A percentile compares a stretch with the other conserved stretches of the same genome.
These are phyloP conservation scores for Zelleria hepariella DNA, from an alignment of 2,888 invertebrate genomes.

Conservation along the genomic window DNA sequence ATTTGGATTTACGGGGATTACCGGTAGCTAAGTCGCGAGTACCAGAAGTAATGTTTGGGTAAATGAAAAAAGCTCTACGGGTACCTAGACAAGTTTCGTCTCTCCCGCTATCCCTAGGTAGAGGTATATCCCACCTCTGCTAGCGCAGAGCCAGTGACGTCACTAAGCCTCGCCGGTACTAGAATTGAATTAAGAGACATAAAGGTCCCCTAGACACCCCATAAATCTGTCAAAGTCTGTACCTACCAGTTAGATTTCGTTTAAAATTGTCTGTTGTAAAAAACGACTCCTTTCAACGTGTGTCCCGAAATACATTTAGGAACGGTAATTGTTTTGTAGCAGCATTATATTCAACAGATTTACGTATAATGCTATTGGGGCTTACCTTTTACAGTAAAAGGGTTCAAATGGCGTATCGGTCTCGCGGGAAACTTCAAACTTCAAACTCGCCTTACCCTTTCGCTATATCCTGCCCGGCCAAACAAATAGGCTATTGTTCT, in stretches of 20 bases:
- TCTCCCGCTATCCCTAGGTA: neutral
- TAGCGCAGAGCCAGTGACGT: neutral
- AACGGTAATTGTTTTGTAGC: neutral
- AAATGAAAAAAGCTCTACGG: neutral
- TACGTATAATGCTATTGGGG: neutral
- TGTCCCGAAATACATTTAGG: too few species aligned
- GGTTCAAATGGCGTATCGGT: constrained; percentile 2
- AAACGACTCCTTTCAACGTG: too few species aligned
- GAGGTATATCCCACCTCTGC: neutral
- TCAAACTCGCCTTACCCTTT: neutral
- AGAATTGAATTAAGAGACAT: constrained; percentile 26
- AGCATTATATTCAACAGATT: neutral
- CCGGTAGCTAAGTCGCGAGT: constrained; percentile 8
- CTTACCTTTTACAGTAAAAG: neutral
- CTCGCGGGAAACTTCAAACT: neutral
- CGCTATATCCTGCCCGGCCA: neutral
- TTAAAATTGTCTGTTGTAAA: too few species aligned
- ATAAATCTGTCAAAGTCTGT: constrained; percentile 20
- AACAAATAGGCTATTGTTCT: neutral
- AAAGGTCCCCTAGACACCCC: constrained; percentile 21
- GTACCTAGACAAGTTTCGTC: neutral
- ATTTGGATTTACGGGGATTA: constrained; percentile 16
- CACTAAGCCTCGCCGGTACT: constrained; percentile 9
- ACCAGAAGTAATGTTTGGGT: constrained; percentile 1
- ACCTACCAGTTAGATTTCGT: too few species aligned